These are phyloP conservation scores for Amphilophus citrinellus DNA, from an alignment of 2,113 vertebrate genomes.

Conservation along the genomic window DNA sequence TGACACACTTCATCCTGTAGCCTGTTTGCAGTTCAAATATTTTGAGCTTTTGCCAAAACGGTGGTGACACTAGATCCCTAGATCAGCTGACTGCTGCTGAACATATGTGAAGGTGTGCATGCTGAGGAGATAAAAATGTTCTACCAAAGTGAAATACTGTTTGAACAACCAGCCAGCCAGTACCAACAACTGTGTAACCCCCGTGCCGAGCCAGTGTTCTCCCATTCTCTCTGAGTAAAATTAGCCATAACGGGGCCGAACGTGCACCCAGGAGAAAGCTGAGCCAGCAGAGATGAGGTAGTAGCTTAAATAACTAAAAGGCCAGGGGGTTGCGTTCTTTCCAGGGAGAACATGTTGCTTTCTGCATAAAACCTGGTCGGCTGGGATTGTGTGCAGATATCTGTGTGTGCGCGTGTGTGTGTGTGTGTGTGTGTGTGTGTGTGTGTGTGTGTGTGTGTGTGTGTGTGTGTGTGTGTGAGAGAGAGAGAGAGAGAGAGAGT, in stretches of 20 bases:
- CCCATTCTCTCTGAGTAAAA: slow-evolving; percentile 61
- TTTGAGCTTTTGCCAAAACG: not conserved
- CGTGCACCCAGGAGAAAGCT: slow-evolving; percentile 63
- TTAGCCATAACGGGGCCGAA: slow-evolving; percentile 61
- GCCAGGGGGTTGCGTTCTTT: slow-evolving; percentile 63
- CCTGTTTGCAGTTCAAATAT: not conserved
- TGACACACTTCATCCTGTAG: not conserved
- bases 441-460: not conserved
- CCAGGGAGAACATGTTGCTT: slow-evolving; percentile 65
- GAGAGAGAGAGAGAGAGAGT: too few relatives aligned
- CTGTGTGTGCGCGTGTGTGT: slow-evolving; percentile 15
- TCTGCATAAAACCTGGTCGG: slow-evolving; percentile 61
- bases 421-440: slow-evolving; percentile 23
- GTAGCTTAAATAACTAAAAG: slow-evolving; percentile 75
- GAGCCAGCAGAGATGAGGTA: slow-evolving; percentile 69
- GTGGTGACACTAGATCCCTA: slow-evolving; percentile 25
- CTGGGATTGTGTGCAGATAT: slow-evolving; percentile 53
- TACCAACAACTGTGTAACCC: slow-evolving; percentile 47
- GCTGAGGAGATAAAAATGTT: slow-evolving; percentile 56
- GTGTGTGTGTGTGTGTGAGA: slow-evolving; percentile 10
- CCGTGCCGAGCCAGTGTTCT: slow-evolving; percentile 54
- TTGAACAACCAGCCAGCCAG: slow-evolving; percentile 64
- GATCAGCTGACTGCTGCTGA: slow-evolving; percentile 21
- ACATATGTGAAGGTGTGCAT: slow-evolving; percentile 11
- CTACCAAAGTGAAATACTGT: slow-evolving; percentile 44